These are phyloP conservation scores for Podarcis cretensis DNA, from an alignment of 2,113 vertebrate species.

Conservation along the genomic window DNA sequence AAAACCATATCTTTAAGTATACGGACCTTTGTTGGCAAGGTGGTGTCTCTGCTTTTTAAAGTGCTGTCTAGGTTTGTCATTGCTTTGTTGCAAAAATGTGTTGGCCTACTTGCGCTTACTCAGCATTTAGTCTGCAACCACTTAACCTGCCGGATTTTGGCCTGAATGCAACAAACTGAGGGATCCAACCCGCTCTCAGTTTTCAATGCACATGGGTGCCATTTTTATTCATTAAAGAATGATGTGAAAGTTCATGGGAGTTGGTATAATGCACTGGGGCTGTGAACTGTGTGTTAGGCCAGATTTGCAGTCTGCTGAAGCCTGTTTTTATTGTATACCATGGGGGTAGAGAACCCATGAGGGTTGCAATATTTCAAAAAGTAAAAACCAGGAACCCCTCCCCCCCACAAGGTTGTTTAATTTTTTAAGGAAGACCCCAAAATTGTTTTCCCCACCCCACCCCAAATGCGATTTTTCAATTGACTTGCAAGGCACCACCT, in stretches of 20 bases:
- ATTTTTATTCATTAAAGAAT: not conserved
- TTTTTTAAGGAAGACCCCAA: too few species aligned
- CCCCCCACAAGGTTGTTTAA: too few species aligned
- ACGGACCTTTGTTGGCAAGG: too few species aligned
- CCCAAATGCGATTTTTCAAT: too few species aligned
- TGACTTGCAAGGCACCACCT: too few species aligned
- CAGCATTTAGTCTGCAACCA: constrained; percentile 17
- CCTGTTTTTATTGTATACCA: not conserved
- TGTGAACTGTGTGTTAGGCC: not conserved
- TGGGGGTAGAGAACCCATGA: too few species aligned
- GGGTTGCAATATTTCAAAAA: too few species aligned
- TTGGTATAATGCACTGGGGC: not conserved
- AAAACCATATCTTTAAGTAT: too few species aligned
- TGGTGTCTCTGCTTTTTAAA: too few species aligned
- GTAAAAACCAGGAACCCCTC: too few species aligned
- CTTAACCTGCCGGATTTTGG: not conserved
- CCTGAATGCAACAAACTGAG: not conserved
- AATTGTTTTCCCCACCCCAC: too few species aligned
- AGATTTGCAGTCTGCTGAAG: not conserved
- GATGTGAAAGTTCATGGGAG: not conserved
- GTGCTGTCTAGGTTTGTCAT: too few species aligned
- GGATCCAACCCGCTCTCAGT: not conserved
- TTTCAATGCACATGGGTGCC: not conserved
- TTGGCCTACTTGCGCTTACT: constrained; percentile 43
- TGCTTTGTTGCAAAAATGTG: constrained; percentile 28